Base-by-base conservation (phyloP, 2,888 invertebrate species). In the Dromius quadrimaculatus region DNA sequence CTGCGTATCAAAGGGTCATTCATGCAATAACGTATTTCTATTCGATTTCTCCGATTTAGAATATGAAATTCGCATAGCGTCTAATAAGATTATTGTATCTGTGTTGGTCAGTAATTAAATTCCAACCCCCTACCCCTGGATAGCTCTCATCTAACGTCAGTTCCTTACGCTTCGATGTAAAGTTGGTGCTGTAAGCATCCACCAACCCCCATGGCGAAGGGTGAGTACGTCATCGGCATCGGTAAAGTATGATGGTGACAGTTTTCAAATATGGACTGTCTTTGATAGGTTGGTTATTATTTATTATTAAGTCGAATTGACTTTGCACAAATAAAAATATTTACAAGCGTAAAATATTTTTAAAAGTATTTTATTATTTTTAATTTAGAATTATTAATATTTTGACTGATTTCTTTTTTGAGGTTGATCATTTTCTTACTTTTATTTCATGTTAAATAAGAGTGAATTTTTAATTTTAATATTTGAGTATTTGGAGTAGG, bases 51-150 rank as follows among this genome's bases (percentile, higher is more conserved):
- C 47, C 45, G 20, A 47, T 64, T 64, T 47, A 23, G 45, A 45
- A 13, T 47, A 36, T 70, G 36, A 43, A 69, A 20, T 69, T 59
- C 62, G 73, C 47, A 72, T 72, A 71, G 64, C 72, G 66, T 74
- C 74, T 79, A 78, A 79, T 77, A 77, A 76, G 77, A 78, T 79
- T 78, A 79, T 75, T 77, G 76, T 77, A 77, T 78, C 79, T 78
- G 78, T 76, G 77, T 74, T 73, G 78, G 75, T 74, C 76, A 74
- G 77, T 79, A 79, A 79, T 80, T 80, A 76, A 79, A 79, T 79
- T 79, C 72, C 62, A 71, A 70, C 74, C 75, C 34, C 43, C 36
- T 50, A 19, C 71, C 71, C 72, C 72, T 69, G 71, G 72, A 59
- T 71, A 65, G 68, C 57, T 47, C 71, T 71, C 64, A 78, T 77